Evolutionary conservation across 1,140 invertebrate species (phyloP), one percentile per base, ranked within the genome.

Genomic region (Cyphomyrmex costatus): DNA sequence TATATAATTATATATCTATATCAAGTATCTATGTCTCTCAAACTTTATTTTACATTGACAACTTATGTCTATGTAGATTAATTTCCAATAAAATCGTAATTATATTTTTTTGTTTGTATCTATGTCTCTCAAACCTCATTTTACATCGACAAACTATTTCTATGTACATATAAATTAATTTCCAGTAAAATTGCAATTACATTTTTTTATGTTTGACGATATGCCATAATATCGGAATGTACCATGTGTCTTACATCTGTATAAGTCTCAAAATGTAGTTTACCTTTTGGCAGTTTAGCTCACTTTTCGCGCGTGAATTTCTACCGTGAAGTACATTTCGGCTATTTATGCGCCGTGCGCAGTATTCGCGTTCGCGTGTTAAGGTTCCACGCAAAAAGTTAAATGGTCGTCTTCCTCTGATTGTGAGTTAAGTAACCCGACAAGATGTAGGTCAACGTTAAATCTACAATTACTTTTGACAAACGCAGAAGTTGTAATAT

Each of bases 401-500:
- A 83, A 83, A 83, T 83, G 56, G 42, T 46, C 68, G 53, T 83
- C 79, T 83, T 83, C 79, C 79, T 83, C 56, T 42, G 36, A 42
- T 14, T 61, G 27, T 61, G 68, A 73, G 79, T 83, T 74, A 73
- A 83, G 53, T 61, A 83, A 83, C 2, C 2, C 24, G 19, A 1
- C 27, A 74, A 83, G 79, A 83, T 83, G 24, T 83, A 83, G 79
- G 79, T 74, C 79, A 74, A 33, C 79, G 66, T 73, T 82, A 82
- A 82, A 82, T 76, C 60, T 46, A 49, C 63, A 53, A 71, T 46
- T 42, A 87, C 30, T 73, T 82, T 89, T 87, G 73, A 78, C 83
- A 60, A 83, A 71, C 65, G 76, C 65, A 42, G 36, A 49, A 68
- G n/a, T 68, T 53, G 19, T 12, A 53, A 66, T 8, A 12, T 33